Evolutionary conservation across 1,140 invertebrate genomes (phyloP), one percentile per base, ranked within the genome.

Genomic region (Steinernema khuongi): DNA sequence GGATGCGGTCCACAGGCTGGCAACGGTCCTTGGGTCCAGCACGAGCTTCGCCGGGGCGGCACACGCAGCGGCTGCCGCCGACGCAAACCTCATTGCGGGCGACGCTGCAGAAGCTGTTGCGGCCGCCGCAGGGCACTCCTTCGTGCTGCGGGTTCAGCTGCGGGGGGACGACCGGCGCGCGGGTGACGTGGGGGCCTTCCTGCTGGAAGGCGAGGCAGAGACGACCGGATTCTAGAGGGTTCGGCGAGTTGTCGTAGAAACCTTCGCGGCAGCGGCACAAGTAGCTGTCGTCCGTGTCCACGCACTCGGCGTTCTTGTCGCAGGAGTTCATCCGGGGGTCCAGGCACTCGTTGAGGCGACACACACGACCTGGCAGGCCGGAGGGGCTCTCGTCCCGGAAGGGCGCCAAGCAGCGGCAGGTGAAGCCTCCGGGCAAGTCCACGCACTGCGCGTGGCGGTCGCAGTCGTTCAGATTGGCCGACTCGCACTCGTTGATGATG

Each of bases 391-490:
- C 79, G 28, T 85, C 83, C 26, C 73, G 33, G 74, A 74, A 86
- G 1, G 85, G 85, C 33, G 77, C 72, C 19, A 81, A 78, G 71
- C 86, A 87, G 17, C 75, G 33, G 74, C 86, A 87, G 1, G 78
- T 72, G 73, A 75, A 86, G 18, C 77, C 70, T n/a, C 84, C 85
- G 1, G 77, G 74, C 22, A 74, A 71, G 71, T 87, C 85, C 30
- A 80, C 76, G 75, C 86, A 87, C 1, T 77, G 66, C 14, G 85
- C 85, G 73, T 85, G 77, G 14, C 72, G 68, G 69, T 83, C 73
- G 75, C 84, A 86, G 33, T 84, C 77, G 67, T 82, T 82, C 1
- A 83, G 70, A 68, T 75, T 75, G 14, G 77, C 44, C 18, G 72
- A 76, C 18, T 78, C 74, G 72, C 81, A 82, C 69, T 81, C 80